phyloP scores from a whole-genome alignment of 2,888 invertebrate species.

The Thumatha senex region DNA sequence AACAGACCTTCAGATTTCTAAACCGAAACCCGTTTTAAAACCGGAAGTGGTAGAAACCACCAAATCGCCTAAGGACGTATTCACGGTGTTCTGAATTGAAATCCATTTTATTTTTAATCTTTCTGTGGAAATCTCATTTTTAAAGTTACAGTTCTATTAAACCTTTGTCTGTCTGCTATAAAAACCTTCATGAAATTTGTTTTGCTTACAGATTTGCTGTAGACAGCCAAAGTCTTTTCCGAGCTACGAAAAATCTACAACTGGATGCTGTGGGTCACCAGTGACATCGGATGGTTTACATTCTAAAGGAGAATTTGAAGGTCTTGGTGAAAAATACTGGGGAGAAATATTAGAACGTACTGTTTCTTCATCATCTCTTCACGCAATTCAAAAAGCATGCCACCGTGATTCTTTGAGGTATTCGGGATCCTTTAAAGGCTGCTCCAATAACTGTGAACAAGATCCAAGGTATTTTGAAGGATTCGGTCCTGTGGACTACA shows the following conservation, averaged over 20 bases:
- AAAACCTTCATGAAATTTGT: neutral
- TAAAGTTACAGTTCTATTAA: too few species aligned
- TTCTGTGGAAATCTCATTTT: too few species aligned
- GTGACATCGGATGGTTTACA: constrained; percentile 76
- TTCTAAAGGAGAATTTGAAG: constrained; percentile 85
- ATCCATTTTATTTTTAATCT: too few species aligned
- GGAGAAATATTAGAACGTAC: constrained; percentile 91
- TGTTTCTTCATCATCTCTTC: constrained; percentile 89
- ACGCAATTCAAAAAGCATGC: constrained; percentile 85
- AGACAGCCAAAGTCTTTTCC: constrained; percentile 64
- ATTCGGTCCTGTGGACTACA: constrained; percentile 69
- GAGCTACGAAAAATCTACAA: constrained; percentile 67
- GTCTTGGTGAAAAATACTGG: constrained; percentile 88
- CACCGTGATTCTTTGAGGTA: constrained; percentile 71
- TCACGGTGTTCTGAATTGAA: too few species aligned
- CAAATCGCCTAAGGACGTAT: too few species aligned
- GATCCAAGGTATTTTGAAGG: constrained; percentile 74
- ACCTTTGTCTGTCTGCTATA: too few species aligned
- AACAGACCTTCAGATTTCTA: too few species aligned
- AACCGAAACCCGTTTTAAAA: too few species aligned
- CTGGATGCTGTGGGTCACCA: constrained; percentile 76
- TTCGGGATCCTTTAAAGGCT: constrained; percentile 77
- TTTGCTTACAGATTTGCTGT: constrained; percentile 67
- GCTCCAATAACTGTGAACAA: constrained; percentile 70
- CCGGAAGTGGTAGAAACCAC: too few species aligned